Base-by-base conservation (phyloP, 2,797 vertebrate species). In the Brachymystax lenok region DNA sequence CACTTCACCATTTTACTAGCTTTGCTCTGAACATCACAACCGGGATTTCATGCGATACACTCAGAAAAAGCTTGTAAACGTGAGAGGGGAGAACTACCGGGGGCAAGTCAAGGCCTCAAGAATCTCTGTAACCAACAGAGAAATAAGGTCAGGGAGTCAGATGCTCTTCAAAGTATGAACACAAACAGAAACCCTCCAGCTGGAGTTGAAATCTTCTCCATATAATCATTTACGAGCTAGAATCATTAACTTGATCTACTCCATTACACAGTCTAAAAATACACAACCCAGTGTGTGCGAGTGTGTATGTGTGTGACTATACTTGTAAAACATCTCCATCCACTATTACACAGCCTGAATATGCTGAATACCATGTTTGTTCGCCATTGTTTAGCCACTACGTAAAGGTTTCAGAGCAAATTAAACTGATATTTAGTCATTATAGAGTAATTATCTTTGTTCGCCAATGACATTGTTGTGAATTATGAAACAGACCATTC, bases 101-200 rank as follows among this genome's bases (percentile, higher is more conserved):
- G 54, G n/a, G 0, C 2, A 33, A 71, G 21, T 27, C 56, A 21
- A 30, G 69, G 64, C n/a, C 56, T 8, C 5, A 74, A 61, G 76
- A 78, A 77, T 69, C 80, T 85, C 79, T 56, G 71, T 64, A 8
- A 50, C 50, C 24, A 71, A 10, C 8, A 52, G 50, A 54, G 63
- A 8, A 83, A 81, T 85, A 84, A 86, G 87, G 83, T 90, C 88
- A 88, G 83, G 77, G 68, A 52, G 56, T 84, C 74, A 79, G 73
- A 79, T 76, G 12, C 28, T 66, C 52, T 46, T 83, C 77, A 83
- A 28, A 17, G 16, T 21, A 40, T 10, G 27, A n/a, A 17, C 6
- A 46, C 33, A 24, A 19, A 10, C 70, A 51, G 13, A 71, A 12
- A 30, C 50, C 54, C 30, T 56, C 77, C 74, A 7, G 73, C 33